A percentile compares a stretch with the other conserved stretches of the same genome.
Conservation (phyloP, 2,888 invertebrate species). For the Mechanitis messenoides region DNA sequence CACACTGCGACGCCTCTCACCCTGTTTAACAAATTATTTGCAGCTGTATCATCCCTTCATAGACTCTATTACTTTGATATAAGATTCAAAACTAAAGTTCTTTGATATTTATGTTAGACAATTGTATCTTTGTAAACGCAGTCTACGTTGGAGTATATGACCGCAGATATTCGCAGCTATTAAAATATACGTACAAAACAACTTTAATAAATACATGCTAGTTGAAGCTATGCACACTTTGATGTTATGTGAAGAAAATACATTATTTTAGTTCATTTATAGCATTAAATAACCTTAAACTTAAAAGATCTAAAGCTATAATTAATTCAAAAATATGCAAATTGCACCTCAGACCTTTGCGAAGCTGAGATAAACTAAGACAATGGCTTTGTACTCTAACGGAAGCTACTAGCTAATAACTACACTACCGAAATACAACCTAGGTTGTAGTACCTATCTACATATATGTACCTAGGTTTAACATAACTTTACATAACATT, state of each 20-base stretch:
- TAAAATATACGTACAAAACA: slow-evolving; percentile 12
- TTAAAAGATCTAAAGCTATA: neutral
- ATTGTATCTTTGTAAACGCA: slow-evolving; percentile 8
- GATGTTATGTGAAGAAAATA: neutral
- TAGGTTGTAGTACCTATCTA: no score
- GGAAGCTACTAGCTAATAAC: no score
- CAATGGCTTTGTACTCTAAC: no score
- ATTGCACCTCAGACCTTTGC: neutral
- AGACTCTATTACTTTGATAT: slow-evolving; percentile 18
- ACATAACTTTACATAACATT: neutral
- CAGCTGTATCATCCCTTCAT: slow-evolving; percentile 5
- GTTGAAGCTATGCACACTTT: neutral
- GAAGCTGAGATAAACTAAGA: neutral
- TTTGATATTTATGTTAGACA: slow-evolving; percentile 3
- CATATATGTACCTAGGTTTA: no score
- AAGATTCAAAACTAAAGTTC: slow-evolving; percentile 14
- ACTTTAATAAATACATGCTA: slow-evolving; percentile 9
- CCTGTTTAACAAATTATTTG: slow-evolving; percentile 25
- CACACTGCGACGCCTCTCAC: slow-evolving; percentile 43
- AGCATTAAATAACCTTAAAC: no score
- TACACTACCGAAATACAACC: no score
- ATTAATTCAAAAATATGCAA: neutral
- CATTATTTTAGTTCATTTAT: no score
- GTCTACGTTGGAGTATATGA: slow-evolving; percentile 20
- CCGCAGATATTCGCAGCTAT: slow-evolving; percentile 21